Evolutionary conservation across 1,140 invertebrate species (phyloP).

Genomic region (Drosophila rufa): DNA sequence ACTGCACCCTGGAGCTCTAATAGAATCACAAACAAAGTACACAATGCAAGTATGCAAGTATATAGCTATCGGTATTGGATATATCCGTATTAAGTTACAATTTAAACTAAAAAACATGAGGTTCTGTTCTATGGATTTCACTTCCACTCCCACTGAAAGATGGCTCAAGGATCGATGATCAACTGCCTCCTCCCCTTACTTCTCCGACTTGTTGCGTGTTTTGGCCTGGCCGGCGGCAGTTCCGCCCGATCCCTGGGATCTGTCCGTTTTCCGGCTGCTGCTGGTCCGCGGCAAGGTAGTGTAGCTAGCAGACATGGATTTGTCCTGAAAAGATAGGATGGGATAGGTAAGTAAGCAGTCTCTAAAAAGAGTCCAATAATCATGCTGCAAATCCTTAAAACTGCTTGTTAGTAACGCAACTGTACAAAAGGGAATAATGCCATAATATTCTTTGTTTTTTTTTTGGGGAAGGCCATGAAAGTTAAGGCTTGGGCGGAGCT

Average conservation of each 20-base stretch:
- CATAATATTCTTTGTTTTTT: conserved; percentile 1
- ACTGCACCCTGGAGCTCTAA: conserved; percentile 50
- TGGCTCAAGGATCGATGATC: neutral
- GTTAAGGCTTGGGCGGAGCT: conserved; percentile 43
- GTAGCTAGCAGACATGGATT: conserved; percentile 86
- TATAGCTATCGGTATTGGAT: conserved; percentile 51
- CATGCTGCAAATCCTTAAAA: conserved; percentile 66
- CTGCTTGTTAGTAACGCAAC: conserved; percentile 64
- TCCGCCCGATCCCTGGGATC: conserved; percentile 40
- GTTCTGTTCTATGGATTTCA: conserved; percentile 52
- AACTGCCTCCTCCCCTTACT: conserved; percentile 36
- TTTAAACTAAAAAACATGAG: conserved; percentile 79
- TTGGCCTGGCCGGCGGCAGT: conserved; percentile 54
- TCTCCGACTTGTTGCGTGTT: conserved; percentile 74
- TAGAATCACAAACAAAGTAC: conserved; percentile 74
- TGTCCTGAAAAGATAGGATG: conserved; percentile 84
- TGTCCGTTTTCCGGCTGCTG: conserved; percentile 85
- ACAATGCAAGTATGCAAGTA: conserved; percentile 44
- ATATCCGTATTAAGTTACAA: conserved; percentile 69
- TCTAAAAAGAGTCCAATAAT: conserved; percentile 12
- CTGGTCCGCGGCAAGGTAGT: conserved; percentile 87
- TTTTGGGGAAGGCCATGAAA: conserved; percentile 24
- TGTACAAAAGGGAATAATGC: conserved; percentile 43
- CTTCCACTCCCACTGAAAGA: conserved; percentile 3
- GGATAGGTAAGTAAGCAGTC: no score